phyloP scores from a whole-genome alignment of 2,113 vertebrate species.

The Azemiops feae region DNA sequence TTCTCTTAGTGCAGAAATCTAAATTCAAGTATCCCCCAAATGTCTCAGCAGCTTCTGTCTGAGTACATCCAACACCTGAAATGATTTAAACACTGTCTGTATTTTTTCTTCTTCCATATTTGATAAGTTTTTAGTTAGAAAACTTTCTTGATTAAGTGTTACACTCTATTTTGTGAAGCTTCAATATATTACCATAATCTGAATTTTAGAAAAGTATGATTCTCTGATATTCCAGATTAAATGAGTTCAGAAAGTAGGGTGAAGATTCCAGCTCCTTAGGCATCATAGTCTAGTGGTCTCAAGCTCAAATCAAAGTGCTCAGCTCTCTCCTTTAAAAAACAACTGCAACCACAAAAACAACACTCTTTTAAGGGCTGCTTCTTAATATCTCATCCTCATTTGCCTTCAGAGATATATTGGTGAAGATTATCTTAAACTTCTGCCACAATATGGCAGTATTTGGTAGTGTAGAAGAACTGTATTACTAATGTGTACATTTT shows the following conservation, averaged over 20 bases:
- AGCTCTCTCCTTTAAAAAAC: neutral
- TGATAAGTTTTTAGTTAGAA: too few species aligned
- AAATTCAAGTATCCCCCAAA: neutral
- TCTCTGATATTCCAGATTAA: neutral
- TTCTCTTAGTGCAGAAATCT: neutral
- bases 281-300: too few species aligned
- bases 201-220: neutral
- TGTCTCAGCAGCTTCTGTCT: neutral
- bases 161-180: too few species aligned
- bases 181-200: neutral
- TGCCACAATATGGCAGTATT: too few species aligned
- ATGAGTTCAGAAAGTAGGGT: neutral
- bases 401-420: neutral
- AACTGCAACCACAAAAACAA: neutral
- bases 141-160: too few species aligned
- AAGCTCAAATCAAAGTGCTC: neutral
- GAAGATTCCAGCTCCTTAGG: neutral
- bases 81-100: neutral
- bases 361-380: neutral
- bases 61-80: neutral
- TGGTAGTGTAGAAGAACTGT: neutral
- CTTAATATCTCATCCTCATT: neutral
- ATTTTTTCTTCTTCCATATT: too few species aligned
- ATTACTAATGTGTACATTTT: neutral
- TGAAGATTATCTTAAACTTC: neutral